Base-by-base conservation (phyloP, 1,140 invertebrate genomes). In the Formica exsecta region DNA sequence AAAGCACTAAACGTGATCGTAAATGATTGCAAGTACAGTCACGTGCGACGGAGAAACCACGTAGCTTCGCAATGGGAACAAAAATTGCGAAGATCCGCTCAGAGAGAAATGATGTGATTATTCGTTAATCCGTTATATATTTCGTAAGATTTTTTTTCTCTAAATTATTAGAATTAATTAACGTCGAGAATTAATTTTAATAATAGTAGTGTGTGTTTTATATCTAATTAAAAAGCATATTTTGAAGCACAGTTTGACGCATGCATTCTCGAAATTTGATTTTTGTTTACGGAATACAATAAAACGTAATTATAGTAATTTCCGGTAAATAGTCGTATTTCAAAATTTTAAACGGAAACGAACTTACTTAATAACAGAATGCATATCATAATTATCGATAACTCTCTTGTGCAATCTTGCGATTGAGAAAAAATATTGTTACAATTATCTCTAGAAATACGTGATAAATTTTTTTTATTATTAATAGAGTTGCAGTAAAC, bases 281-380 rank as follows among this genome's bases (percentile, higher is more conserved):
- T 6, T 54, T 71, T 51, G 5, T 6, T 8, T 44, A 71, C 13
- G 54, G 25, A 81, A 73, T 73, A 68, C 13, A 73, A 81, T 81
- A 81, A 81, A 81, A 57, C 57, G 29, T 44, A 61, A 59, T 71
- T 71, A 44, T 61, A 59, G 38, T 32, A 38, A 61, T 48, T 83
- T 36, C 54, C 38, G 38, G 32, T 25, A 62, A 73, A 74, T 25
- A 48, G 38, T 74, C 13, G 7, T 38, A 44, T 81, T 81, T 38
- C 38, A 74, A 74, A 83, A 61, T 38, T 83, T 83, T 1, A 62
- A 61, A 29, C n/a, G 29, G 48, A 41, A 36, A 80, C 32, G 22
- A 83, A 74, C 68, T 81, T 61, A 70, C 54, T 73, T 83, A 83
- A 73, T 74, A 38, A 83, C 38, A 83, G 66, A 74, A 73, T 61